A percentile compares a stretch with the other conserved stretches of the same genome.
Evolutionary conservation across 2,888 invertebrate species (phyloP).

Genomic region (Allygus modestus): DNA sequence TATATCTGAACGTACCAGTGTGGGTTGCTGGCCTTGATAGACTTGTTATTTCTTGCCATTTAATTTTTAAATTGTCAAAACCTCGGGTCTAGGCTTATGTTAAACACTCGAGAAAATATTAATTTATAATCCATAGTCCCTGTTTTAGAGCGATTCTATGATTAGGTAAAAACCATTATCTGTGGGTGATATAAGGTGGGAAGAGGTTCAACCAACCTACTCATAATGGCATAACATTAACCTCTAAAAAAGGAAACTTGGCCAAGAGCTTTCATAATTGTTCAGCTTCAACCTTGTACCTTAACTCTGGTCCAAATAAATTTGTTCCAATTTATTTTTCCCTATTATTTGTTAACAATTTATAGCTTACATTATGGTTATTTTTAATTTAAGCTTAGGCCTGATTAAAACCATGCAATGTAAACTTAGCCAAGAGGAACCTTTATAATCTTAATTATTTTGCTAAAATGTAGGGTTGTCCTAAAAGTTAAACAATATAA

Average conservation of each 20-base stretch:
- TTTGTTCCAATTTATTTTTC: background rate
- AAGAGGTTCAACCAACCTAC: slow-evolving; percentile 44
- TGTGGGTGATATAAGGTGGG: slow-evolving; percentile 36
- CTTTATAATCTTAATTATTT: too few species aligned
- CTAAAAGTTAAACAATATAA: too few species aligned
- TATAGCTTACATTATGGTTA: too few species aligned
- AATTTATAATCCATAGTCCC: too few species aligned
- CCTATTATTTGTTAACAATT: too few species aligned
- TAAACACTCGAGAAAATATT: background rate
- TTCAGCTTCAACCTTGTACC: background rate
- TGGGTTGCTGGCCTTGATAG: slow-evolving; percentile 46
- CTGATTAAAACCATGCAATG: too few species aligned
- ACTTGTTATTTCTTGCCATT: slow-evolving; percentile 45
- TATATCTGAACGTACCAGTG: background rate
- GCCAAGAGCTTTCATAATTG: slow-evolving; percentile 55
- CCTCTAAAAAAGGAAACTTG: slow-evolving; percentile 57
- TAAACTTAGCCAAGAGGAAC: too few species aligned
- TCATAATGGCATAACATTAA: slow-evolving; percentile 55
- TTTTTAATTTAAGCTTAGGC: too few species aligned
- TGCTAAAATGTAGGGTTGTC: too few species aligned
- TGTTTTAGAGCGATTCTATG: too few species aligned
- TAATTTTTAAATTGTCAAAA: slow-evolving; percentile 16
- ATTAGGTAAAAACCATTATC: background rate
- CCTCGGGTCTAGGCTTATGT: background rate
- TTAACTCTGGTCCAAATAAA: background rate